Percentiles rank a stretch among this genome's conserved stretches.
Conservation (phyloP, 1,140 invertebrate species). For the Ips typographus region DNA sequence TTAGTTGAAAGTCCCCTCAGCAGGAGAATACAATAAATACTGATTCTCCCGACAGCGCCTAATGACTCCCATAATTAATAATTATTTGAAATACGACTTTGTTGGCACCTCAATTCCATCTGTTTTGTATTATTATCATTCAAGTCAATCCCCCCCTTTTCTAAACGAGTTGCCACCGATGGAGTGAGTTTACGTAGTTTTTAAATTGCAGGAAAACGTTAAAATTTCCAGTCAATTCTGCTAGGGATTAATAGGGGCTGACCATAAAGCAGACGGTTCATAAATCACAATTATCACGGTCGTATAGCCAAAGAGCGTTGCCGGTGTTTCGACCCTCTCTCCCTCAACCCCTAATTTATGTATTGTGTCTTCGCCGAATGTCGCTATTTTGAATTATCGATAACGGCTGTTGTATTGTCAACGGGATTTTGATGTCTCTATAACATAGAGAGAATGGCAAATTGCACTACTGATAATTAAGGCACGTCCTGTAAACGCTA, state of each 20-base stretch:
- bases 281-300: slow-evolving; percentile 39
- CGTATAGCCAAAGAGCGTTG: slow-evolving; percentile 28
- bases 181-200: too few species aligned
- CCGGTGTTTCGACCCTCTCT: slow-evolving; percentile 16
- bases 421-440: too few species aligned
- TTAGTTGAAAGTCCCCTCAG: not conserved
- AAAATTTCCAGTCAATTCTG: not conserved
- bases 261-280: slow-evolving; percentile 28
- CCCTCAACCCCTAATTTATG: slow-evolving; percentile 17
- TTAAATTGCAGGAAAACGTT: not conserved
- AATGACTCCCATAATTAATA: not conserved
- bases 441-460: too few species aligned
- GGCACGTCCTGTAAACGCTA: too few species aligned
- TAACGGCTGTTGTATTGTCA: not conserved
- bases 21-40: not conserved
- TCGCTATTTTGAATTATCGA: slow-evolving; percentile 21
- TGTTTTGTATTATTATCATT: slow-evolving; percentile 2
- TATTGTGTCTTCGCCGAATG: slow-evolving; percentile 22
- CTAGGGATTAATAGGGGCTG: slow-evolving; percentile 34
- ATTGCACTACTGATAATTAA: too few species aligned
- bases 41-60: not conserved
- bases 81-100: slow-evolving; percentile 1
- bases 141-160: not conserved
- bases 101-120: not conserved
- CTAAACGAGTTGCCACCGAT: not conserved